phyloP scores from a whole-genome alignment of 2,113 vertebrate genomes.

The Gorsachius goisagi region DNA sequence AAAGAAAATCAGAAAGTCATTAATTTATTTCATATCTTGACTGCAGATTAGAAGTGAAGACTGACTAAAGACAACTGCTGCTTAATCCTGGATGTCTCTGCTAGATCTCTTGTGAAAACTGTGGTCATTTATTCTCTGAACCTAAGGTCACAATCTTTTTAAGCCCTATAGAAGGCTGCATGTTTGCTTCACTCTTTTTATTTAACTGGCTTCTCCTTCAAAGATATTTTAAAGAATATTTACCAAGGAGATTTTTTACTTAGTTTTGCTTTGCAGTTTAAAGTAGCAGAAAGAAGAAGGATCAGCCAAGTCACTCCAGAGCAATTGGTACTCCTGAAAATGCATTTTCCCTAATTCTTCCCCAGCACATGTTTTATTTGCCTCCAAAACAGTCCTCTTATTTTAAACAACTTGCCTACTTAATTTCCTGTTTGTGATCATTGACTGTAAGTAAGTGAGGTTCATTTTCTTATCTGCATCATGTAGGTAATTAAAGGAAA shows the following conservation, averaged over 20 bases:
- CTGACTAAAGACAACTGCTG: constrained; percentile 64
- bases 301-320: constrained; percentile 47
- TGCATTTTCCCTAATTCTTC: background rate
- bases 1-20: constrained; percentile 31
- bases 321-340: constrained; percentile 51
- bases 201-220: constrained; percentile 64
- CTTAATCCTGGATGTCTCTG: constrained; percentile 65
- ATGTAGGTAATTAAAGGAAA: constrained; percentile 91
- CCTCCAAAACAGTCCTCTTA: constrained; percentile 72
- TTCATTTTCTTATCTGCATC: constrained; percentile 90
- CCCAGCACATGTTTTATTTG: constrained; percentile 71
- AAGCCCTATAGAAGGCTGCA: constrained; percentile 71
- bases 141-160: constrained; percentile 72
- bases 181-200: constrained; percentile 69
- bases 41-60: constrained; percentile 55
- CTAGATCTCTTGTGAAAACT: constrained; percentile 71
- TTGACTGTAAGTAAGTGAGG: constrained; percentile 77
- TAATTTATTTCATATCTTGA: constrained; percentile 23
- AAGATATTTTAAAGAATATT: constrained; percentile 74
- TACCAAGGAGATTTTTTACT: constrained; percentile 70
- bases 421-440: constrained; percentile 86
- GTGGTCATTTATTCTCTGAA: constrained; percentile 71
- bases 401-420: constrained; percentile 80
- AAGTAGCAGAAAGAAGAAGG: constrained; percentile 56
- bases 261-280: constrained; percentile 60